A percentile compares a stretch with the other conserved stretches of the same genome.
These are phyloP conservation scores for Chesias legatella DNA, from an alignment of 2,888 invertebrate species.

Conservation along the genomic window DNA sequence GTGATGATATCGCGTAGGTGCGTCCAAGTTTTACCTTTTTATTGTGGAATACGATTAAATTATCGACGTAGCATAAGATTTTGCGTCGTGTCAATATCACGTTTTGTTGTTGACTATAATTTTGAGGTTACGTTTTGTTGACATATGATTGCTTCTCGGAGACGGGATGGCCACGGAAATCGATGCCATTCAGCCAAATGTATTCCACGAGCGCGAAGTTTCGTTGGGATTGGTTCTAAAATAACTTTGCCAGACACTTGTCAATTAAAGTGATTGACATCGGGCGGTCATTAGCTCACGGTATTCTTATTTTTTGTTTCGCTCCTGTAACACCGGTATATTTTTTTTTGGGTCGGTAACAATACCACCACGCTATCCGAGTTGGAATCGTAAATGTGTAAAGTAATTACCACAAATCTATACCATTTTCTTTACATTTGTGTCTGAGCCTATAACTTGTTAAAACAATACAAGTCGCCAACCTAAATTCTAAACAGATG, in stretches of 20 bases:
- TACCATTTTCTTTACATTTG: conserved; percentile 8
- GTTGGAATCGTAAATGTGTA: conserved; percentile 17
- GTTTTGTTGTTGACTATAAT: conserved; percentile 68
- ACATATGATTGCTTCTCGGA: conserved; percentile 49
- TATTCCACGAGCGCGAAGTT: conserved; percentile 37
- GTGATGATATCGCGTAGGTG: conserved; percentile 28
- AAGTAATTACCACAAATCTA: conserved; percentile 25
- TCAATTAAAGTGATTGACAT: conserved; percentile 78
- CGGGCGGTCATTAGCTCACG: conserved; percentile 63
- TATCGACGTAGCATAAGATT: conserved; percentile 31
- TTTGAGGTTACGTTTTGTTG: conserved; percentile 75
- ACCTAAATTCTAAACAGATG: conserved; percentile 5
- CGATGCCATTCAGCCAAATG: conserved; percentile 6
- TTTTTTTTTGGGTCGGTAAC: conserved; percentile 38
- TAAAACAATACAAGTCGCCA: conserved; percentile 10
- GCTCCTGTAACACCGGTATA: conserved; percentile 32
- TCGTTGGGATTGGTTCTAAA: conserved; percentile 28
- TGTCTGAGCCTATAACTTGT: conserved; percentile 8
- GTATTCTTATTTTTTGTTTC: conserved; percentile 15
- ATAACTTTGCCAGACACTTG: conserved; percentile 50
- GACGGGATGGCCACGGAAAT: conserved; percentile 16
- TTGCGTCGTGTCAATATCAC: conserved; percentile 54
- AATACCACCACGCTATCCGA: conserved; percentile 14
- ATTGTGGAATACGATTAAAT: conserved; percentile 26
- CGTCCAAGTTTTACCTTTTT: conserved; percentile 29